Evolutionary conservation across 2,113 vertebrate species (phyloP).

Genomic region (Ptychochromis oligacanthus): DNA sequence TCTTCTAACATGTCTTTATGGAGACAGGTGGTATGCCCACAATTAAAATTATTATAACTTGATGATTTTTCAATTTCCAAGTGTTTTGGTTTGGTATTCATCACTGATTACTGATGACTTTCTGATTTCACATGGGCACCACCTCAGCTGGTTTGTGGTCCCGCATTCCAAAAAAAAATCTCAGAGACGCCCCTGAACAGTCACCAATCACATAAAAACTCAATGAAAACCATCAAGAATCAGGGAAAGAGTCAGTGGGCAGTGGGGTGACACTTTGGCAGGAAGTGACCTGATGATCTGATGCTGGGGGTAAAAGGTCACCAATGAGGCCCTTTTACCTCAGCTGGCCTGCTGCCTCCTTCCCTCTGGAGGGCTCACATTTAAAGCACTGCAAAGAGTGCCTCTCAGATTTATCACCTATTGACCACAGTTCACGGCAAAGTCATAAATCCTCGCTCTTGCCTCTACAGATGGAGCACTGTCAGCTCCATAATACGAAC

Average conservation of each 20-base stretch:
- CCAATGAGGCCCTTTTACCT: slow-evolving; percentile 32
- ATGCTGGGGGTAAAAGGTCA: slow-evolving; percentile 56
- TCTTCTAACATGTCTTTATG: background rate
- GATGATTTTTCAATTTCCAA: background rate
- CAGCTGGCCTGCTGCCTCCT: slow-evolving; percentile 33
- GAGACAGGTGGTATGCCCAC: background rate
- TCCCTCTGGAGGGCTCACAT: slow-evolving; percentile 53
- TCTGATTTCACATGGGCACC: background rate
- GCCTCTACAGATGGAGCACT: slow-evolving; percentile 51
- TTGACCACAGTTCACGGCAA: slow-evolving; percentile 59
- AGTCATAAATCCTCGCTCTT: slow-evolving; percentile 56
- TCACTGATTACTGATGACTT: background rate
- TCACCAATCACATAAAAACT: background rate
- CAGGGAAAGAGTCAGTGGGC: background rate
- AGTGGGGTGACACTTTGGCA: too few species aligned
- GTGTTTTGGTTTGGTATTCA: background rate
- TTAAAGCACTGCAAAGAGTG: slow-evolving; percentile 47
- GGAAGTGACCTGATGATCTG: slow-evolving; percentile 53
- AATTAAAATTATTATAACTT: background rate
- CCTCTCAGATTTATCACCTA: slow-evolving; percentile 71
- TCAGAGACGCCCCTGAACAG: background rate
- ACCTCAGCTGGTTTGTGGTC: background rate
- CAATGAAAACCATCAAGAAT: background rate
- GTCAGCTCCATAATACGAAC: slow-evolving; percentile 58
- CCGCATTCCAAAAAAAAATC: background rate